These are phyloP conservation scores for Heterochromis multidens DNA, from an alignment of 2,113 vertebrate species.

Conservation along the genomic window DNA sequence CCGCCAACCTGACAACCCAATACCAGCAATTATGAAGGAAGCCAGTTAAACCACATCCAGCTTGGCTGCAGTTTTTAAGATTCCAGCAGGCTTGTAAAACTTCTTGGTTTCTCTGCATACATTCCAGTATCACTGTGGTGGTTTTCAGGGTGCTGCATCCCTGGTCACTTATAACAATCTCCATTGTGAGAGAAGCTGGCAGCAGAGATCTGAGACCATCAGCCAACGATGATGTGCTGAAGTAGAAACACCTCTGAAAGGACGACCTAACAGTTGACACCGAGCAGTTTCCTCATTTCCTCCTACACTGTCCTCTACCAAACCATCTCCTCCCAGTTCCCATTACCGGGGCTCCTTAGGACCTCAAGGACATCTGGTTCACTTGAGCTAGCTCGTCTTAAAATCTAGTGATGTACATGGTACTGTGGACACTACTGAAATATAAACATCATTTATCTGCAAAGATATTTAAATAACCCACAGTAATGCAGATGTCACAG, in stretches of 20 bases:
- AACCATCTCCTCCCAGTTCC: slow-evolving; percentile 19
- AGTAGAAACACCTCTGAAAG: slow-evolving; percentile 11
- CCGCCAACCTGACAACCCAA: slow-evolving; percentile 75
- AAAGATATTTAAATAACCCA: background rate
- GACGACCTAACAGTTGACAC: background rate
- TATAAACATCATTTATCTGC: background rate
- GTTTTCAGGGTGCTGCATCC: slow-evolving; percentile 45
- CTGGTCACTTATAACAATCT: slow-evolving; percentile 48
- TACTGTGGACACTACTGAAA: background rate
- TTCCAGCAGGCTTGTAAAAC: slow-evolving; percentile 72
- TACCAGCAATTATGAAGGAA: slow-evolving; percentile 81
- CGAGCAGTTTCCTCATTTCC: slow-evolving; percentile 21
- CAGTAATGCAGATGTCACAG: background rate
- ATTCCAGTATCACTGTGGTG: slow-evolving; percentile 67
- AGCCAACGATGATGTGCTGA: slow-evolving; percentile 29
- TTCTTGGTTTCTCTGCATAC: slow-evolving; percentile 62
- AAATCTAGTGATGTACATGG: background rate
- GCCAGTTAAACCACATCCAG: slow-evolving; percentile 77
- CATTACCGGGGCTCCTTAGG: slow-evolving; percentile 63
- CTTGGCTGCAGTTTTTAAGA: slow-evolving; percentile 74
- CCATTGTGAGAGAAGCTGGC: slow-evolving; percentile 47
- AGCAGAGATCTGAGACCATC: slow-evolving; percentile 10
- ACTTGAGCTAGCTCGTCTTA: background rate
- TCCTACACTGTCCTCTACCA: slow-evolving; percentile 25
- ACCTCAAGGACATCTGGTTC: slow-evolving; percentile 71